Evolutionary conservation across 2,888 invertebrate species (phyloP), one percentile per base, ranked within the genome.

Genomic region (Melanostoma scalare): DNA sequence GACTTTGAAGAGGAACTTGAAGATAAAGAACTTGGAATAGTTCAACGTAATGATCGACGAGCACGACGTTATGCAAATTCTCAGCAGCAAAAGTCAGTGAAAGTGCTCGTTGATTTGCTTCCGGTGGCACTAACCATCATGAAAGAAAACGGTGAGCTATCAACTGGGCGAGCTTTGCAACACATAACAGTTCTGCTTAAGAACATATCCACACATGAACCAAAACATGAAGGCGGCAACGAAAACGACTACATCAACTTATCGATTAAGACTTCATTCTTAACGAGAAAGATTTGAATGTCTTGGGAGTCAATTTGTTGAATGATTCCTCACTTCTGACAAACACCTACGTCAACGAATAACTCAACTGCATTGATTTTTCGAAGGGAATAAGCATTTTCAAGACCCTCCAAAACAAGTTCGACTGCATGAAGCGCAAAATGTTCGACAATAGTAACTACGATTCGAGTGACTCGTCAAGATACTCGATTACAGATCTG

Each of bases 141-240:
- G 36, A 78, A 69, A 10, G 69, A 77, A 44, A 80, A 85, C 52
- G 84, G 85, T 0, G 63, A 86, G 38, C 63, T 85, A 4, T 52
- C 86, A 4, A 84, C 87, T 8, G 91, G 90, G 0, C 85, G 88
- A 0, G 85, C 88, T 33, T 52, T 91, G 44, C 87, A 88, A 4
- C 89, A 89, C 56, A 88, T 91, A 2, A 88, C 88, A 2, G 87
- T 89, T 9, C 85, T 91, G 31, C 86, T 91, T 0, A 86, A 88
- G 71, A 90, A 89, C 81, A 89, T 90, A 3, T 87, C 89, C 0
- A 48, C 77, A 0, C 89, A 88, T 71, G 68, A 85, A 33, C 38
- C 85, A 5, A 69, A 72, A 0, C 20, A 20, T 1, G 80, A 84
- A 30, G 44, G 61, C 20, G 46, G 78, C 6, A 85, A 85, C 38